phyloP scores from a whole-genome alignment of 2,888 invertebrate genomes.

The Drosophila subsilvestris region DNA sequence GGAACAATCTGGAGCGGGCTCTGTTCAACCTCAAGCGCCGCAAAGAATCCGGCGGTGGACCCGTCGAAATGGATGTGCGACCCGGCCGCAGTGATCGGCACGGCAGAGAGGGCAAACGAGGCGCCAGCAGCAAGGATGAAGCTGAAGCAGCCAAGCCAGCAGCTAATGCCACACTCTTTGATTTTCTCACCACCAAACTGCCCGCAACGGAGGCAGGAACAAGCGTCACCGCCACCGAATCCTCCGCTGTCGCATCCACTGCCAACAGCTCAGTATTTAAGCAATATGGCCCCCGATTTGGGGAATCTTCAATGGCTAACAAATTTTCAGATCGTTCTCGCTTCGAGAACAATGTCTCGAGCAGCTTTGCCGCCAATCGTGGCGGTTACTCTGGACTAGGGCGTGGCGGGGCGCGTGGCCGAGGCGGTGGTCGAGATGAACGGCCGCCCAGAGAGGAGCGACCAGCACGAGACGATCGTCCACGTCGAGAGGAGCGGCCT shows the following conservation, averaged over 20 bases:
- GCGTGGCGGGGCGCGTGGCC: slow-evolving; percentile 44
- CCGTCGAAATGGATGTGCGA: slow-evolving; percentile 36
- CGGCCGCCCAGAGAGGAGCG: slow-evolving; percentile 42
- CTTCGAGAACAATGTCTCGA: slow-evolving; percentile 84
- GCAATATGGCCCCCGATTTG: slow-evolving; percentile 43
- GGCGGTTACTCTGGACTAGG: slow-evolving; percentile 43
- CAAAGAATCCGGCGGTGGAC: slow-evolving; percentile 82
- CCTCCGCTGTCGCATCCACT: slow-evolving; percentile 38
- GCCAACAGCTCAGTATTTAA: slow-evolving; percentile 43
- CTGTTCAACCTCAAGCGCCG: slow-evolving; percentile 87
- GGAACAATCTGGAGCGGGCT: slow-evolving; percentile 90
- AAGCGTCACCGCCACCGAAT: slow-evolving; percentile 10
- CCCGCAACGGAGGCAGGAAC: slow-evolving; percentile 56
- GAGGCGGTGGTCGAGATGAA: slow-evolving; percentile 51
- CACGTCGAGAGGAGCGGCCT: slow-evolving; percentile 3
- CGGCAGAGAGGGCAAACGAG: slow-evolving; percentile 70
- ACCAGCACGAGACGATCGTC: slow-evolving; percentile 17
- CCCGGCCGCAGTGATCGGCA: slow-evolving; percentile 48
- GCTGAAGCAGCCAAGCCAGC: slow-evolving; percentile 89
- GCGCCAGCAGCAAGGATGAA: slow-evolving; percentile 85
- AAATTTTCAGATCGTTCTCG: slow-evolving; percentile 67
- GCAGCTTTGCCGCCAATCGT: slow-evolving; percentile 82
- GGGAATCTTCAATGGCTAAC: slow-evolving; percentile 21
- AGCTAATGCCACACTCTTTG: slow-evolving; percentile 91
- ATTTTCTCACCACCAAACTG: slow-evolving; percentile 92